These are phyloP conservation scores for Sarcophaga bullata DNA, from an alignment of 1,140 invertebrate genomes.

Conservation along the genomic window DNA sequence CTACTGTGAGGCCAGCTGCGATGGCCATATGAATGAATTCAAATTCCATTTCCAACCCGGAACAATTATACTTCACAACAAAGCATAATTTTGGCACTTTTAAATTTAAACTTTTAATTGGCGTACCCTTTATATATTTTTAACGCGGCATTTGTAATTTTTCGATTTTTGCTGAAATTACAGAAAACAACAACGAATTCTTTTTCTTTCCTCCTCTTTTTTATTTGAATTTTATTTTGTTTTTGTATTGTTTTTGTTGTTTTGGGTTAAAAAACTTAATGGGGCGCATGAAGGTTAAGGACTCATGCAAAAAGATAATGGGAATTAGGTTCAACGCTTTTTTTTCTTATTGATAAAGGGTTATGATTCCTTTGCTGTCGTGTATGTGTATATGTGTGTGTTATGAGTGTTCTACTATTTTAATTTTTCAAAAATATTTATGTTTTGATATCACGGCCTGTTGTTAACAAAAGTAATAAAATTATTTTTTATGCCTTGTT, in stretches of 20 bases:
- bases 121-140: not conserved
- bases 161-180: slow-evolving; percentile 33
- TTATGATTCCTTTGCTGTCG: slow-evolving; percentile 27
- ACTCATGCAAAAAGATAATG: not conserved
- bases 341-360: slow-evolving; percentile 25
- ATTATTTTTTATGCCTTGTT: slow-evolving; percentile 30
- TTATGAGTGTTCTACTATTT: not conserved
- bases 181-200: slow-evolving; percentile 9
- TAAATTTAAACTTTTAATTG: not conserved
- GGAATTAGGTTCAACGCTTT: not conserved
- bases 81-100: too few relatives aligned
- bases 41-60: too few relatives aligned
- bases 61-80: too few relatives aligned
- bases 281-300: not conserved
- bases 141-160: not conserved
- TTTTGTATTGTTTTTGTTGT: not conserved
- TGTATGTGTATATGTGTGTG: not conserved
- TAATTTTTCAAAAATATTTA: not conserved
- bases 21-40: too few relatives aligned
- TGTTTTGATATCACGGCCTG: not conserved
- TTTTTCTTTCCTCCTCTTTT: not conserved
- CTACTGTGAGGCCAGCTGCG: too few relatives aligned
- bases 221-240: not conserved
- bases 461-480: slow-evolving; percentile 32
- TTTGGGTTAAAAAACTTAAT: not conserved